Base-by-base conservation (phyloP, 2,797 vertebrate genomes). In the Melanogrammus aeglefinus region DNA sequence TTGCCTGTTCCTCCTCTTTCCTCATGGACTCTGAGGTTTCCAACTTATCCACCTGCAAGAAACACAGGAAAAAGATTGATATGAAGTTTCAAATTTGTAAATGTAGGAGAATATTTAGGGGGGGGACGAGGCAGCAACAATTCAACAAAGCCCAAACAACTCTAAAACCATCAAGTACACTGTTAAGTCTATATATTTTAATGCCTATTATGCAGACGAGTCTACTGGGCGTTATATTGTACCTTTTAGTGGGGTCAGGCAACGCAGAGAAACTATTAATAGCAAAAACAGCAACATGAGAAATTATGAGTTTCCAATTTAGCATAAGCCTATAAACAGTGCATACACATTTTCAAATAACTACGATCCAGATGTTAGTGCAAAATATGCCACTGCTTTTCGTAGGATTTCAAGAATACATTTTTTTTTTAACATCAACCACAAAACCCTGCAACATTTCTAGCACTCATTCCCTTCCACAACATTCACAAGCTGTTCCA, bases 1-100 rank as follows among this genome's bases (percentile, higher is more conserved):
- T 99, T 74, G 97, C 97, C 90, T 99, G 98, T 86, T 99, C 97
- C 91, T 99, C 98, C 87, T 99, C 97, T 97, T 99, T 99, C 94
- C 98, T 96, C 93, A 99, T 82, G 1, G 97, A 97, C 89, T 99
- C 98, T 1, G 97, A 99, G 79, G 96, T 97, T 92, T 99, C 98
- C 92, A 99, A 94, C 92, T 99, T 99, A 91, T 99, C 97, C 88
- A 99, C 97, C 98, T 99, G 92, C 72, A 90, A 82, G 70, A 74
- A 71, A 63, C 21, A 8, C 57, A 24, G 57, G 0, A 82, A 21
- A 78, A 24, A 70, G 5, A 81, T 6, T 31, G 66, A 31, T 31
- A 0, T 41, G 24, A 1, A 33, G 10, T 7, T 76, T 72, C 83
- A 36, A 88, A 33, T 66, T 24, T 21, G 21, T 76, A 72, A n/a